phyloP scores from a whole-genome alignment of 2,888 invertebrate species.

The Plebejus anna region DNA sequence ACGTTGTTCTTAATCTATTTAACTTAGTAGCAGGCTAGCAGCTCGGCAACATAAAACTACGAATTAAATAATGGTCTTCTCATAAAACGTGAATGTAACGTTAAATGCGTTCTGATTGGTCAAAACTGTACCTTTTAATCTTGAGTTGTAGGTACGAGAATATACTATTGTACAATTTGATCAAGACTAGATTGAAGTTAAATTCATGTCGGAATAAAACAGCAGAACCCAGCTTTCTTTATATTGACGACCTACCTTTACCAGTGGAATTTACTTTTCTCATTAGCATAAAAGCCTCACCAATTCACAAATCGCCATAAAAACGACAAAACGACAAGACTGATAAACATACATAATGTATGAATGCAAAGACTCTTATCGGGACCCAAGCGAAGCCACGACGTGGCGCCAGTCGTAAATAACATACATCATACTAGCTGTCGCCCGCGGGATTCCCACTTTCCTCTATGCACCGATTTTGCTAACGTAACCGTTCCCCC shows the following conservation, averaged over 20 bases:
- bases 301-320: slow-evolving; percentile 11
- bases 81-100: no score
- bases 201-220: not conserved
- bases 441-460: slow-evolving; percentile 6
- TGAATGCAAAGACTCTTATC: not conserved
- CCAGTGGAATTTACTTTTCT: not conserved
- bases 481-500: not conserved
- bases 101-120: no score
- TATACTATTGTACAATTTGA: no score
- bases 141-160: no score
- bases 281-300: not conserved
- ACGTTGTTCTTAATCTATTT: no score
- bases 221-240: not conserved
- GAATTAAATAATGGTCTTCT: no score
- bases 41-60: no score
- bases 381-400: not conserved
- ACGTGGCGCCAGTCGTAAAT: slow-evolving; percentile 9
- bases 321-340: not conserved
- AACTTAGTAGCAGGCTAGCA: no score
- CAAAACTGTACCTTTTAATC: no score
- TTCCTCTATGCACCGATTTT: not conserved
- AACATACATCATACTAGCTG: slow-evolving; percentile 6
- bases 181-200: no score
- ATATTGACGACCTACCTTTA: not conserved
- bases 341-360: slow-evolving; percentile 18